Percentiles rank a stretch among this genome's conserved stretches.
Evolutionary conservation across 2,113 vertebrate genomes (phyloP).

Genomic region (Ahaetulla prasina): DNA sequence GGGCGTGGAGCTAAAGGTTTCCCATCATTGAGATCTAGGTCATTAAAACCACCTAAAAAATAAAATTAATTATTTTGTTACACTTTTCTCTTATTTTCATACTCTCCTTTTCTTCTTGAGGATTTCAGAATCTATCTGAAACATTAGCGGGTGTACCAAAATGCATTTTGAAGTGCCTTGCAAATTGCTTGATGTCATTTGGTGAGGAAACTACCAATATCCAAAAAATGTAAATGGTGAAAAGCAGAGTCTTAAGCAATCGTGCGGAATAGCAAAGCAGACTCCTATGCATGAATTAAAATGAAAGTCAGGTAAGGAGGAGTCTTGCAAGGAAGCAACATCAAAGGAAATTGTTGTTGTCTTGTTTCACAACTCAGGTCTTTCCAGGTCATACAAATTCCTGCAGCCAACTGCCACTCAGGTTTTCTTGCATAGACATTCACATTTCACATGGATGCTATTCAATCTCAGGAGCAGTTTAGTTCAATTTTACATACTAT

Average conservation of each 20-base stretch:
- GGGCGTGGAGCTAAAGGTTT: conserved; percentile 46
- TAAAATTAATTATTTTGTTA: not conserved
- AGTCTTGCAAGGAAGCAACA: not conserved
- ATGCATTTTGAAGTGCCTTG: not conserved
- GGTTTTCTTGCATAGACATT: not conserved
- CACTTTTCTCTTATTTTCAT: not conserved
- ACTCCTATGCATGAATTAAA: not conserved
- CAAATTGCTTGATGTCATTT: not conserved
- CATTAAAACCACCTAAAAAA: conserved; percentile 48
- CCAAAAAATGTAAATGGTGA: not conserved
- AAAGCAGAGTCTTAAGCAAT: not conserved
- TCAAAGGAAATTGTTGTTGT: not conserved
- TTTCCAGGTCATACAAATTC: not conserved
- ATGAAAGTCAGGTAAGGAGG: not conserved
- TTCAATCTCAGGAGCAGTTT: not conserved
- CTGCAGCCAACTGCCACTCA: not conserved
- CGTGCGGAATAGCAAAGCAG: not conserved
- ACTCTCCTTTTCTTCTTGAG: not conserved
- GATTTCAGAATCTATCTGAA: not conserved
- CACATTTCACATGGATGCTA: not conserved
- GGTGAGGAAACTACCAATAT: not conserved
- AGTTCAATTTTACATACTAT: not conserved
- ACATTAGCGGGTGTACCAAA: not conserved
- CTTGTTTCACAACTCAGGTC: not conserved
- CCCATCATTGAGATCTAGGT: conserved; percentile 59